These are phyloP conservation scores for Dryobota labecula DNA, from an alignment of 2,888 invertebrate species.

Conservation along the genomic window DNA sequence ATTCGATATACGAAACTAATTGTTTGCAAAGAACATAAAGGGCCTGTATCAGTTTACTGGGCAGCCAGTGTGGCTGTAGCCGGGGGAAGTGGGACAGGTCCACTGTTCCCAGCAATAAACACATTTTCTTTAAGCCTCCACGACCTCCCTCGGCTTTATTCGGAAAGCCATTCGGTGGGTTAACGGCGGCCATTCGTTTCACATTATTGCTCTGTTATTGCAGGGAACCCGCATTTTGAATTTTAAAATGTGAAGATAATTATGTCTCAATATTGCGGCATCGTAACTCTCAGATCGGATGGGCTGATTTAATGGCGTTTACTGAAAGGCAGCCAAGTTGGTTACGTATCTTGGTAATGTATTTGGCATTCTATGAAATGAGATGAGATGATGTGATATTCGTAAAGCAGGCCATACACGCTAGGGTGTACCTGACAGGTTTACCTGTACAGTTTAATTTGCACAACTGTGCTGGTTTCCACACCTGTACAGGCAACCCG, in stretches of 20 bases:
- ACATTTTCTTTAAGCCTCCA: constrained; percentile 77
- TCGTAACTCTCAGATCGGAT: constrained; percentile 43
- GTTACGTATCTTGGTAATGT: constrained; percentile 16
- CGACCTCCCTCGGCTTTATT: constrained; percentile 79
- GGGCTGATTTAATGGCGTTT: constrained; percentile 43
- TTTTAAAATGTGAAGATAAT: constrained; percentile 70
- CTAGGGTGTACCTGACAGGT: too few species aligned
- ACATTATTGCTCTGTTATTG: constrained; percentile 82
- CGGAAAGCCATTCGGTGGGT: constrained; percentile 81
- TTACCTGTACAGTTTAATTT: too few species aligned
- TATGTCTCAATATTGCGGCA: constrained; percentile 51
- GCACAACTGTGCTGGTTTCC: too few species aligned
- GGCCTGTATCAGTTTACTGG: constrained; percentile 70
- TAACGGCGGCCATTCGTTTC: constrained; percentile 82
- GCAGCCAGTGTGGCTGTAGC: constrained; percentile 64
- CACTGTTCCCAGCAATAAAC: constrained; percentile 75
- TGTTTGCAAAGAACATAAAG: constrained; percentile 69
- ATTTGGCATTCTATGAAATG: constrained; percentile 15
- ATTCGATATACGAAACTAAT: constrained; percentile 60
- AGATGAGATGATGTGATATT: too few species aligned
- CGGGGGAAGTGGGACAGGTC: constrained; percentile 43
- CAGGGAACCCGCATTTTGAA: constrained; percentile 75
- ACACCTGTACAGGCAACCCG: too few species aligned
- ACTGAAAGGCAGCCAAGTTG: constrained; percentile 23
- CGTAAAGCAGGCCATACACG: too few species aligned